Base-by-base conservation (phyloP, 1,140 invertebrate genomes). In the Archegozetes longisetosus region DNA sequence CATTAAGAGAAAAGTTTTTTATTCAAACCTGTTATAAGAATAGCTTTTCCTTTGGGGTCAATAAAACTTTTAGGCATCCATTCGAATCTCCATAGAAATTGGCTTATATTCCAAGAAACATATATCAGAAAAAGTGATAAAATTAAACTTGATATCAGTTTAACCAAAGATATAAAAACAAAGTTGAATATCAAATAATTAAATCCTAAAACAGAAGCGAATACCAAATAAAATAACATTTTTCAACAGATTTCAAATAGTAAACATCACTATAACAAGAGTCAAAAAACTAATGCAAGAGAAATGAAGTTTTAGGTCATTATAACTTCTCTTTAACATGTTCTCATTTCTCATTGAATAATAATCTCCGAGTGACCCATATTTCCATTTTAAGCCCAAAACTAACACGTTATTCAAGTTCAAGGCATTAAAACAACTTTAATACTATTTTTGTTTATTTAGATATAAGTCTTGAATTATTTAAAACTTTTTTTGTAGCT, bases 11-110 rank as follows among this genome's bases (percentile, higher is more conserved):
- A 60, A 55, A 55, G 54, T 28, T 6, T 9, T 12, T 47, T n/a
- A 49, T 20, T 32, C 2, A 61, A 23, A 65, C 75, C 75, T 69
- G 66, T 63, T 57, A 68, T 62, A 27, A 75, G 64, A 6, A 76
- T 70, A 48, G 62, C 61, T 55, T 66, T 65, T 12, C 55, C 56
- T 48, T 46, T 51, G 13, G 57, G 22, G 6, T 47, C 22, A 57
- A 57, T 23, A 40, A 6, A 40, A 9, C 32, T 40, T 40, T 40
- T 40, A 17, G 32, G 32, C 17, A 40, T 40, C 6, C 6, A 40
- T 40, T 40, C 17, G 6, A 40, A 40, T 40, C 32, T 40, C 32
- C 32, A 40, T 9, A 40, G 32, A 40, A 17, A 40, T 40, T 40
- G 32, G 17, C 32, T 40, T 17, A 40, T 9, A 40, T 40, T 40